These are phyloP conservation scores for Laupala kohalensis DNA, from an alignment of 1,140 invertebrate species.

Conservation along the genomic window DNA sequence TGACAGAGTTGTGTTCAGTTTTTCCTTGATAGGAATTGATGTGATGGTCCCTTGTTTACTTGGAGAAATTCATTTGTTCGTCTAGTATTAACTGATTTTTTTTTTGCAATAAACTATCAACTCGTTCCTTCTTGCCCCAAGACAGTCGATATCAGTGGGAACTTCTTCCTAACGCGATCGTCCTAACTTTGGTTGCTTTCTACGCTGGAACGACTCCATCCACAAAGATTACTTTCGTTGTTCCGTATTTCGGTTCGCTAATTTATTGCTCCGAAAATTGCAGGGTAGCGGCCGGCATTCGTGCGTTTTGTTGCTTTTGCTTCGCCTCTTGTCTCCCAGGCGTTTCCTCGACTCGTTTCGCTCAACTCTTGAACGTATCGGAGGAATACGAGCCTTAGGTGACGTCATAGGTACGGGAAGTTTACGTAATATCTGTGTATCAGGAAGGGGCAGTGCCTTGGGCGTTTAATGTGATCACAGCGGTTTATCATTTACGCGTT, in stretches of 20 bases:
- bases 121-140: too few relatives aligned
- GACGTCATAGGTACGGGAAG: neutral
- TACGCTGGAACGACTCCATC: neutral
- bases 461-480: neutral
- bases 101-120: too few relatives aligned
- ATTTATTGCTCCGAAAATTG: neutral
- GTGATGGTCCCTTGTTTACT: too few relatives aligned
- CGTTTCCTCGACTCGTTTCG: too few relatives aligned
- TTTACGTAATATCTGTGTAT: neutral
- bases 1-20: too few relatives aligned
- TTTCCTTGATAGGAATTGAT: too few relatives aligned
- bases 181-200: too few relatives aligned
- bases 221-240: neutral
- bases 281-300: neutral
- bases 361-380: neutral
- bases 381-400: neutral
- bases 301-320: neutral
- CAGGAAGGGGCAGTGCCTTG: neutral
- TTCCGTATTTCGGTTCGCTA: neutral
- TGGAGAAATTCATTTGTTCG: too few relatives aligned
- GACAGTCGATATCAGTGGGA: too few relatives aligned
- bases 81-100: too few relatives aligned
- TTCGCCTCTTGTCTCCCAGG: neutral
- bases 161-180: too few relatives aligned
- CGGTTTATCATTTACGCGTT: too few relatives aligned